These are phyloP conservation scores for Falco peregrinus DNA, from an alignment of 2,797 vertebrate species.

Conservation along the genomic window DNA sequence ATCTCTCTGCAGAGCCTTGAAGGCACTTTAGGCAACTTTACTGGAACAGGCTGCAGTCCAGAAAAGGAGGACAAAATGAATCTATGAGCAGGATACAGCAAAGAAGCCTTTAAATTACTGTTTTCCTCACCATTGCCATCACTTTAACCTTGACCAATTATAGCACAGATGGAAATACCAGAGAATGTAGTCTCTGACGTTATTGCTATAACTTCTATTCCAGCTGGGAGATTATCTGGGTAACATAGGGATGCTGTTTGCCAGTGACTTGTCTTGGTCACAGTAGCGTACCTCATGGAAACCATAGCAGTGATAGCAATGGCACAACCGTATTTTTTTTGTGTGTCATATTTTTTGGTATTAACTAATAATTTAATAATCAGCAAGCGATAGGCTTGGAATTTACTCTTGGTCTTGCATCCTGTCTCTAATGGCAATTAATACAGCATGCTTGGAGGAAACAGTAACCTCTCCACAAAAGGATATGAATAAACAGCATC, in stretches of 20 bases:
- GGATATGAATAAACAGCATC: neutral
- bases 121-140: neutral
- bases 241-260: neutral
- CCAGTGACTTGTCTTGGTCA: neutral
- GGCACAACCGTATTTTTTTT: neutral
- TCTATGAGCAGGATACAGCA: neutral
- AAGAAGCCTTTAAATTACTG: neutral
- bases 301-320: neutral
- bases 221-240: neutral
- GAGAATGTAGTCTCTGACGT: neutral
- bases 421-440: neutral
- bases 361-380: neutral
- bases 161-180: neutral
- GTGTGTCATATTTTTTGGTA: neutral
- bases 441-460: neutral
- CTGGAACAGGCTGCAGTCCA: neutral
- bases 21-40: neutral
- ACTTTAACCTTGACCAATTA: neutral
- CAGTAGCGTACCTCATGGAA: rapidly evolving
- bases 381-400: neutral
- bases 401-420: neutral
- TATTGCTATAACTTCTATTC: neutral
- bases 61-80: neutral
- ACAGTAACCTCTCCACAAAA: neutral
- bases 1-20: neutral